A percentile compares a stretch with the other conserved stretches of the same genome.
These are phyloP conservation scores for Epistrophe eligans DNA, from an alignment of 2,888 invertebrate genomes.

Conservation along the genomic window DNA sequence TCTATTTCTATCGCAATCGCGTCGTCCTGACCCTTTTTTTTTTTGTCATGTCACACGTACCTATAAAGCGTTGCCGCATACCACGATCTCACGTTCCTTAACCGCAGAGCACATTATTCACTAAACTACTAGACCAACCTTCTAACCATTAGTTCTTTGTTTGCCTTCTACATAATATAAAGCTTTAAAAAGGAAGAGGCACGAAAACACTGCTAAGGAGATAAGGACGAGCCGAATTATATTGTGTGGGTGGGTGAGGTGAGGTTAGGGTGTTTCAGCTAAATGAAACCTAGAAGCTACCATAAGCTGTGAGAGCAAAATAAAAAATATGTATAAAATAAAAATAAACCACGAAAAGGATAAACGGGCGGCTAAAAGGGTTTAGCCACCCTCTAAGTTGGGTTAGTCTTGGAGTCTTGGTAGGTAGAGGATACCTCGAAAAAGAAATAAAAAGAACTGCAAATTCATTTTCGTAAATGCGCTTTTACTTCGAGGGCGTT, in stretches of 20 bases:
- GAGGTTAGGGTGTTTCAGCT: constrained; percentile 25
- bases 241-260: constrained; percentile 21
- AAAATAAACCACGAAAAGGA: constrained; percentile 25
- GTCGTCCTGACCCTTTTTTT: constrained; percentile 47
- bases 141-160: constrained; percentile 27
- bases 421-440: background rate
- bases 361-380: constrained; percentile 49
- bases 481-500: constrained; percentile 66
- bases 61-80: constrained; percentile 32
- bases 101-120: constrained; percentile 56
- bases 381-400: constrained; percentile 22
- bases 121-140: constrained; percentile 59
- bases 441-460: constrained; percentile 37
- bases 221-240: constrained; percentile 33
- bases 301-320: constrained; percentile 25
- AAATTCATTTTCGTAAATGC: constrained; percentile 67
- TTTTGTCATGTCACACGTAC: constrained; percentile 11
- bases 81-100: constrained; percentile 58
- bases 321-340: background rate
- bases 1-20: constrained; percentile 23
- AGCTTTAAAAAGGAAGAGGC: constrained; percentile 35
- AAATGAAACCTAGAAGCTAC: constrained; percentile 54
- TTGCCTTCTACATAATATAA: background rate
- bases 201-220: constrained; percentile 2
- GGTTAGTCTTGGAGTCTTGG: background rate